Conservation (phyloP, 2,113 vertebrate species). For the Tonatia bakeri region DNA sequence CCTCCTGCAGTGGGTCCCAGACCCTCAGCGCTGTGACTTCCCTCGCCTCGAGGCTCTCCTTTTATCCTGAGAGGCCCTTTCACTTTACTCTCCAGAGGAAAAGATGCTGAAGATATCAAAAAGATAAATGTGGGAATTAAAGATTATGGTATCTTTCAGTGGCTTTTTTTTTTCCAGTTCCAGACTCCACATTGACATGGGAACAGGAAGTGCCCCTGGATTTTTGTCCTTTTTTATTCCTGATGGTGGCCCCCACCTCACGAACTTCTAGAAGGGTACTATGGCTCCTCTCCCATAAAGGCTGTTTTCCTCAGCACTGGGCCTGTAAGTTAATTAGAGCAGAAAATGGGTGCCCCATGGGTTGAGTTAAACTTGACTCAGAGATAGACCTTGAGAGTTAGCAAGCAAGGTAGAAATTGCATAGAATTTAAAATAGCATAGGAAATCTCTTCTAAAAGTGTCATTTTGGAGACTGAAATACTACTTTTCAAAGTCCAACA, state of each 20-base stretch:
- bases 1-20: background rate
- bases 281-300: background rate
- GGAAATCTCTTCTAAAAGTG: background rate
- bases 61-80: background rate
- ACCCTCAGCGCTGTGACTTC: background rate
- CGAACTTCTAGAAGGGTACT: background rate
- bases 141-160: background rate
- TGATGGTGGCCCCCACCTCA: background rate
- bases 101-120: background rate
- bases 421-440: background rate
- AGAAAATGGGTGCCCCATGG: background rate
- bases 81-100: background rate
- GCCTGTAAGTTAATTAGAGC: background rate
- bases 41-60: background rate
- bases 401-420: background rate
- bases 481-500: background rate
- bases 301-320: background rate
- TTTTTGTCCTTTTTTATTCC: background rate
- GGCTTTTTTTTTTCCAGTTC: background rate
- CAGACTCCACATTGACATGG: background rate
- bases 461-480: background rate
- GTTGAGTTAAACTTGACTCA: background rate
- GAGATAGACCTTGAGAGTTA: background rate
- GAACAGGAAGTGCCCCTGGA: background rate
- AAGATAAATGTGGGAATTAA: background rate